phyloP scores from a whole-genome alignment of 2,888 invertebrate genomes.

The Cataglyphis altisquamis region DNA sequence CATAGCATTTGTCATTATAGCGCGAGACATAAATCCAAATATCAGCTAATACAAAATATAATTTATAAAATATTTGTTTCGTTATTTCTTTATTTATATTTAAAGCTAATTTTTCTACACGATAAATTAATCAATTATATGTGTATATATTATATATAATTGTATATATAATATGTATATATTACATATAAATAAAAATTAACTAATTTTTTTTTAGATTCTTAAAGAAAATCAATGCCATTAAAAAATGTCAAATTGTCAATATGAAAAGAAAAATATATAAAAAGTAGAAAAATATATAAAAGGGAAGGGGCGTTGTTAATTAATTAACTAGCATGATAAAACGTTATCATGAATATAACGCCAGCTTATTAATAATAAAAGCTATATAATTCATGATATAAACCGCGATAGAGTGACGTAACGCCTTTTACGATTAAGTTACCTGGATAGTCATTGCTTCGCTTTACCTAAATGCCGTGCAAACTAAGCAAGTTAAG shows the following conservation, averaged over 20 bases:
- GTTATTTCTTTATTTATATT: neutral
- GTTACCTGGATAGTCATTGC: constrained; percentile 29
- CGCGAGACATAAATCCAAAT: neutral
- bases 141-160: too few species aligned
- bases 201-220: constrained; percentile 1
- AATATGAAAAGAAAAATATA: neutral
- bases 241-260: neutral
- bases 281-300: neutral
- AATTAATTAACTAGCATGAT: constrained; percentile 66
- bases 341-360: constrained; percentile 40
- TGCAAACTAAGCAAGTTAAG: constrained; percentile 23
- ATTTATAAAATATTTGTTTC: neutral
- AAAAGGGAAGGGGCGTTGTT: constrained; percentile 23
- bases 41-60: neutral
- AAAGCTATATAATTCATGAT: neutral
- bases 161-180: too few species aligned
- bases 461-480: neutral
- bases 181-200: neutral
- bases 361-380: constrained; percentile 20
- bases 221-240: neutral
- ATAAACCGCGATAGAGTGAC: constrained; percentile 10
- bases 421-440: constrained; percentile 35
- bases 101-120: neutral
- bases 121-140: neutral
- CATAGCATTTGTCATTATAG: neutral